Conservation (phyloP, 1,140 invertebrate species). For the Antheraea pernyi region DNA sequence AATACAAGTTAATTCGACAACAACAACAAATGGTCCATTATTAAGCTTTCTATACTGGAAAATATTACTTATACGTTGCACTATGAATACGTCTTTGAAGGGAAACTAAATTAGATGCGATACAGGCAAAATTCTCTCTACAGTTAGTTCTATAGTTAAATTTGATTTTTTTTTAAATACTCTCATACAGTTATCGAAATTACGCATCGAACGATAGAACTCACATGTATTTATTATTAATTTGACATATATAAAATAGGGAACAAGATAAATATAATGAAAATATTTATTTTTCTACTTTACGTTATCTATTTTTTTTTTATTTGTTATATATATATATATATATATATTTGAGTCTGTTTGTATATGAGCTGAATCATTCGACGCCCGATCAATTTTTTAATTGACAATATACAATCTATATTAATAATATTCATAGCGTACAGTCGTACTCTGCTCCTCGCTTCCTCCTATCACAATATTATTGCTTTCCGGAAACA, state of each 20-base stretch:
- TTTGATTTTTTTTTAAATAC: slow-evolving; percentile 25
- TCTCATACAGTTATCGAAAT: slow-evolving; percentile 21
- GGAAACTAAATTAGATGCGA: slow-evolving; percentile 34
- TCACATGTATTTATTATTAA: slow-evolving; percentile 20
- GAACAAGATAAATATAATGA: background rate
- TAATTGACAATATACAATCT: slow-evolving; percentile 70
- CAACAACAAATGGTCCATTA: slow-evolving; percentile 72
- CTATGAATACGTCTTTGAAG: slow-evolving; percentile 36
- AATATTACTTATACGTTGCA: slow-evolving; percentile 53
- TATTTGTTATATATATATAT: too few relatives aligned
- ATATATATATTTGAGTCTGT: too few relatives aligned
- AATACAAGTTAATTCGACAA: slow-evolving; percentile 54
- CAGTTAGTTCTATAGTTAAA: slow-evolving; percentile 24
- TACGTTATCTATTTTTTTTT: too few relatives aligned
- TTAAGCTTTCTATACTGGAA: slow-evolving; percentile 62
- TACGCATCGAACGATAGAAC: slow-evolving; percentile 18
- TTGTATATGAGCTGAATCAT: background rate
- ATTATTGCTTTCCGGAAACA: slow-evolving; percentile 76
- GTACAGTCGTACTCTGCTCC: slow-evolving; percentile 57
- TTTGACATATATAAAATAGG: background rate
- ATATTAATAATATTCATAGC: slow-evolving; percentile 41
- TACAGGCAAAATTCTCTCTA: slow-evolving; percentile 40
- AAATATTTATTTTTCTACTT: too few relatives aligned
- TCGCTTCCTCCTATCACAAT: slow-evolving; percentile 71
- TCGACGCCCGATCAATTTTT: slow-evolving; percentile 27